A percentile compares a stretch with the other conserved stretches of the same genome.
Evolutionary conservation across 2,797 vertebrate species (phyloP).

Genomic region (Semaprochilodus insignis): DNA sequence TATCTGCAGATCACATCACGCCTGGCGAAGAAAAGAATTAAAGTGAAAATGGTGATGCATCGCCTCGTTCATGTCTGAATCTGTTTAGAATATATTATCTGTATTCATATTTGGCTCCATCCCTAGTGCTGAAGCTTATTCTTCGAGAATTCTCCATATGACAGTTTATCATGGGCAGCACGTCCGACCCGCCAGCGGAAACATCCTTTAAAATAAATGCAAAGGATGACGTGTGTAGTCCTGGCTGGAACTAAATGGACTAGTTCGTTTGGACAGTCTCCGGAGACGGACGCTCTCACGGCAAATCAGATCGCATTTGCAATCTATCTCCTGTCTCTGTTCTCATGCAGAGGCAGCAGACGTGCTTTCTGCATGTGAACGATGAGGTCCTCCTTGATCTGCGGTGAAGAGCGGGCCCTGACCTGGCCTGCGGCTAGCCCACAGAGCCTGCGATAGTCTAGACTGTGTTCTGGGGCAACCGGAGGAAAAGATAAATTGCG

Average conservation of each 20-base stretch:
- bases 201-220: conserved; percentile 14
- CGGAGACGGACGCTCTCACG: background rate
- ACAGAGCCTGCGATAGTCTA: background rate
- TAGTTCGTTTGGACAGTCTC: background rate
- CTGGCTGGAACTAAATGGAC: background rate
- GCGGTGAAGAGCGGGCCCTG: background rate
- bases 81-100: no score
- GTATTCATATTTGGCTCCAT: no score
- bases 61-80: no score
- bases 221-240: background rate
- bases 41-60: no score
- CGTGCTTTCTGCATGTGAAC: background rate
- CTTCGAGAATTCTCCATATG: conserved; percentile 10
- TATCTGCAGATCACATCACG: no score
- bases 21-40: no score
- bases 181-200: conserved; percentile 1
- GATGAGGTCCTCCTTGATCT: conserved; percentile 5
- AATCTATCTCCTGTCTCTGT: background rate
- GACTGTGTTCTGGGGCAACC: background rate
- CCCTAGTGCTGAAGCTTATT: conserved; percentile 1
- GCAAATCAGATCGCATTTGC: background rate
- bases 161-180: conserved; percentile 24
- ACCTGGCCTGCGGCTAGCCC: background rate
- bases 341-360: no score
- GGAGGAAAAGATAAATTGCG: background rate